A percentile compares a stretch with the other conserved stretches of the same genome.
These are phyloP conservation scores for Micromys minutus DNA, from an alignment of 2,113 vertebrate species.

Conservation along the genomic window DNA sequence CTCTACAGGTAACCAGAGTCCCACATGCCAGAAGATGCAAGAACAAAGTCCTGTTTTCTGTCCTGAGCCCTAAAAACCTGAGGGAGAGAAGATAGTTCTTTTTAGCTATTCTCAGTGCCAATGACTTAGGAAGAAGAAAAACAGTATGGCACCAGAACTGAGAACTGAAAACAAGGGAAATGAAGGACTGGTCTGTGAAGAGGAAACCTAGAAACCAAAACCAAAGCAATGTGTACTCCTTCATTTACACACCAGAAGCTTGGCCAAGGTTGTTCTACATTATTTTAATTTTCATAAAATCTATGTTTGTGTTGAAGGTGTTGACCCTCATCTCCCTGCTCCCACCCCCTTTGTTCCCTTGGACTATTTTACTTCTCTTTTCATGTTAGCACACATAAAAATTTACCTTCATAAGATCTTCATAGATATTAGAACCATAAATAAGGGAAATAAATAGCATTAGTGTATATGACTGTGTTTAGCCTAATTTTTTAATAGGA, in stretches of 20 bases:
- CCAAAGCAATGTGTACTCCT: not conserved
- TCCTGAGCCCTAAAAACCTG: not conserved
- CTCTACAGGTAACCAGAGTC: not conserved
- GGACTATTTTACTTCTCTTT: not conserved
- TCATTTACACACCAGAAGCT: not conserved
- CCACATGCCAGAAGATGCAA: not conserved
- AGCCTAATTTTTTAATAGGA: not conserved
- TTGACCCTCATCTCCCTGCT: not conserved
- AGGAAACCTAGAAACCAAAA: not conserved
- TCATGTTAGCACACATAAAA: not conserved
- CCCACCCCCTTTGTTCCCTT: not conserved
- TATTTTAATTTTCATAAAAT: not conserved
- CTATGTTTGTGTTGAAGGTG: not conserved
- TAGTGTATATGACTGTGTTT: not conserved
- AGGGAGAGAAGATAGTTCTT: not conserved
- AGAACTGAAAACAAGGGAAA: not conserved
- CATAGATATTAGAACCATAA: not conserved
- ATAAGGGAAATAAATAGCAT: not conserved
- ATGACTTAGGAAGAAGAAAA: not conserved
- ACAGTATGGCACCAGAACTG: not conserved
- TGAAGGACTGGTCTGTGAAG: not conserved
- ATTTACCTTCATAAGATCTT: not conserved
- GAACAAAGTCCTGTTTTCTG: not conserved
- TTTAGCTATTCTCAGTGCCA: not conserved
- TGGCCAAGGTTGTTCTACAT: not conserved